Evolutionary conservation across 2,797 vertebrate genomes (phyloP), one percentile per base, ranked within the genome.

Genomic region (Limnodromus scolopaceus): DNA sequence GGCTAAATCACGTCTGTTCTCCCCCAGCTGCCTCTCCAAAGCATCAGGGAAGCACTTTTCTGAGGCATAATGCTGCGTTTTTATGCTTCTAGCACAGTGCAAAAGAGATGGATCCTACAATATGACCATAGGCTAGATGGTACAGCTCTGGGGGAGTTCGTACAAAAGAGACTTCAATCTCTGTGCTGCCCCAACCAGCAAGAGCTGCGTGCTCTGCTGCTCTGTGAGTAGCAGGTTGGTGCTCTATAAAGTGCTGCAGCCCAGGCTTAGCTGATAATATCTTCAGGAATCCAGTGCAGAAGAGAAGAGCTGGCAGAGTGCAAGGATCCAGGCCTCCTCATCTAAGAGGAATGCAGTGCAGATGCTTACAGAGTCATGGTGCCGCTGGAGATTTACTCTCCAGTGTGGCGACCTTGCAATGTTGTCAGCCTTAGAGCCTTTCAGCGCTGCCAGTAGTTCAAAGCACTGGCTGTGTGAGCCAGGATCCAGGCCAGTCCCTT

Each of bases 41-140:
- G 30, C 49, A 38, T 32, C 32, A 30, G 16, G 11, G 18, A 27
- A 54, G 16, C 3, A 15, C 18, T 74, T 79, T 46, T 30, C 41
- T 34, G 45, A 54, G 45, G 27, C 55, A n/a, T 39, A 20, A 27
- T 66, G 25, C 70, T 46, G n/a, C 12, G 9, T 48, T 24, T 48
- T 48, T 48, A 48, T 70, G 55, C 45, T 76, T 48, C 11, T 39
- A 20, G 43, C 43, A 63, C 10, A 49, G 53, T 22, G 46, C 34
- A 39, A 41, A 75, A 83, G 57, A 30, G 43, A 13, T 41, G 54
- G 34, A 41, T 76, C 65, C 58, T 74, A 20, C 10, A 3, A 1
- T 1, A 2, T 48, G 28, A 27, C 46, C 61, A 12, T 5, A 41
- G 57, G 27, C 0, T 0, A 20, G 45, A 22, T 30, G 13, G 10